Evolutionary conservation across 2,797 vertebrate species (phyloP), one percentile per base, ranked within the genome.

Genomic region (Steatocranus sp.): DNA sequence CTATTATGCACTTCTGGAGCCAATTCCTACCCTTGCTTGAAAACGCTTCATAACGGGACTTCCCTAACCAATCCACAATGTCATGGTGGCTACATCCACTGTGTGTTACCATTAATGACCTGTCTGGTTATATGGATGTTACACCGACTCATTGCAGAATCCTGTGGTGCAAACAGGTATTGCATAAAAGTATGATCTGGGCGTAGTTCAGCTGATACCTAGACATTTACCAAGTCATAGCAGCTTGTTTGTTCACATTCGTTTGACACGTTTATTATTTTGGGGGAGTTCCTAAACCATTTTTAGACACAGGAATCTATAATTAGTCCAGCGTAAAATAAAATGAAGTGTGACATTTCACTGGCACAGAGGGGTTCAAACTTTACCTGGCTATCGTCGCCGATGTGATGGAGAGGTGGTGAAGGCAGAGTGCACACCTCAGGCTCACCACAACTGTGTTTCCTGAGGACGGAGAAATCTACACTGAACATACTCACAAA

Each of bases 401-500:
- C 88, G 0, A 97, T 86, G 76, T 97, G 96, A 81, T 99, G 97
- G 5, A 98, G 97, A 10, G 98, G 97, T 0, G 98, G 98, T 0
- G 98, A 99, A 6, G 98, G 97, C 86, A 99, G 94, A 0, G 96
- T 98, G 90, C 97, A 97, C 38, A 96, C 97, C 79, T 99, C 99
- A 36, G 97, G 98, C 82, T 99, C 99, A 3, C 98, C 98, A 86
- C 98, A 99, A 93, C 98, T 99, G 95, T 99, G 98, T 95, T 99
- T 99, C 89, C 99, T 99, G 93, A 75, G 82, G 63, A 46, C 17
- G 54, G 25, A 78, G 8, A 43, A 30, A 32, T 23, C n/a, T 0
- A 53, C 11, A 77, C 1, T 70, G 8, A 46, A 68, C 20, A 7
- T 66, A 8, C 5, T 73, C 7, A 46, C 68, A 73, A 18, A 48